phyloP scores from a whole-genome alignment of 2,797 vertebrate species.

The Leptoclinus maculatus region DNA sequence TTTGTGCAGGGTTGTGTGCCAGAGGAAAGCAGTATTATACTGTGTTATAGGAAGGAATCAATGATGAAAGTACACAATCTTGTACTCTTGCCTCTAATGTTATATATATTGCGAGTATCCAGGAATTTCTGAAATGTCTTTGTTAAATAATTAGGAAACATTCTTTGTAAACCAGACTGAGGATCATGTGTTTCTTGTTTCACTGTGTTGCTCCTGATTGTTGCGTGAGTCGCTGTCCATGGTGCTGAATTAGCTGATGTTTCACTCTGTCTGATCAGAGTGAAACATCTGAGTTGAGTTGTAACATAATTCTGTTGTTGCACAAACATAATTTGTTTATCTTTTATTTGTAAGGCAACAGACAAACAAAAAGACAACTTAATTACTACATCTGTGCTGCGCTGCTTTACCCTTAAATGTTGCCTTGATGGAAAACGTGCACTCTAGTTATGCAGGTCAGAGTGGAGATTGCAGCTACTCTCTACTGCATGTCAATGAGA shows the following conservation, averaged over 20 bases:
- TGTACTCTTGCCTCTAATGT: not conserved
- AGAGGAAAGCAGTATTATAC: conserved; percentile 37
- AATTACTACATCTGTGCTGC: conserved; percentile 38
- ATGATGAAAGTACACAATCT: not conserved
- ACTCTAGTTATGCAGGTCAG: conserved; percentile 63
- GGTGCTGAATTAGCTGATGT: conserved; percentile 61
- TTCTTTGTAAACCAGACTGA: not conserved
- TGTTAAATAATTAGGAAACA: not conserved
- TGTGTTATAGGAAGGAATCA: conserved; percentile 10
- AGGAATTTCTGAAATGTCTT: not conserved
- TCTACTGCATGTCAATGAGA: conserved; percentile 76
- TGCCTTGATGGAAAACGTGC: conserved; percentile 33
- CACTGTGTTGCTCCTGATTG: conserved; percentile 6
- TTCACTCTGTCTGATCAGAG: conserved; percentile 19
- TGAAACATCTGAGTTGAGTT: too few species aligned
- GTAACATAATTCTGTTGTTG: conserved; percentile 33
- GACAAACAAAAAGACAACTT: conserved; percentile 16
- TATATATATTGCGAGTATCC: not conserved
- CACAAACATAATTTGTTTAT: conserved; percentile 38
- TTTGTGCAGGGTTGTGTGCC: conserved; percentile 66
- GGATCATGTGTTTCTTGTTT: conserved; percentile 21
- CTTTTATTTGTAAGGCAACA: conserved; percentile 23
- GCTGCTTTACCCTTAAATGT: conserved; percentile 24
- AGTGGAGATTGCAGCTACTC: conserved; percentile 60
- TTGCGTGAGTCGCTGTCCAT: conserved; percentile 59